These are phyloP conservation scores for Galleria mellonella DNA, from an alignment of 1,140 invertebrate genomes.

Conservation along the genomic window DNA sequence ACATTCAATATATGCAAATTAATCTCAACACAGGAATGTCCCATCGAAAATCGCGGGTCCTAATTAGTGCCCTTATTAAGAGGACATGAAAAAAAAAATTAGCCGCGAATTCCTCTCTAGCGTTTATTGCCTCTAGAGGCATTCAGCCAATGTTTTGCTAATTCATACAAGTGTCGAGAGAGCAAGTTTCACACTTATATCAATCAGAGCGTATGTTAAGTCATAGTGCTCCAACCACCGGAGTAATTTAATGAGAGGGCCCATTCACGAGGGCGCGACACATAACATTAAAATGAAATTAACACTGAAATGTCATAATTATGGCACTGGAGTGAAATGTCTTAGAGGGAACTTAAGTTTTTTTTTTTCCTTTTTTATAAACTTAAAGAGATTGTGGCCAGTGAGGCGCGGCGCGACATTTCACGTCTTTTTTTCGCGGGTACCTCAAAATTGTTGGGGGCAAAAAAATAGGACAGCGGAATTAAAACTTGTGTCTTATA, in stretches of 20 bases:
- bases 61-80: too few species aligned
- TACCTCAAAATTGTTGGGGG: too few species aligned
- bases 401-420: too few species aligned
- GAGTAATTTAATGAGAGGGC: constrained; percentile 68
- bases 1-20: too few species aligned
- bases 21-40: too few species aligned
- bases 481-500: too few species aligned
- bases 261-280: constrained; percentile 52
- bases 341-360: too few species aligned
- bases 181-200: constrained; percentile 59
- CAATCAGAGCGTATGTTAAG: constrained; percentile 61
- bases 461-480: too few species aligned
- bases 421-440: too few species aligned
- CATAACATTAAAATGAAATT: constrained; percentile 59
- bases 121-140: constrained; percentile 56
- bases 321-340: constrained; percentile 22
- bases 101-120: constrained; percentile 34
- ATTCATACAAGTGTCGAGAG: constrained; percentile 58
- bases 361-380: too few species aligned
- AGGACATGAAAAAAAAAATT: constrained; percentile 34
- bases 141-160: constrained; percentile 63
- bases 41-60: too few species aligned
- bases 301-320: constrained; percentile 66
- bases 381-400: too few species aligned
- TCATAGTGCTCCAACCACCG: constrained; percentile 63